phyloP scores from a whole-genome alignment of 2,888 invertebrate genomes.

The Helicoverpa assulta region DNA sequence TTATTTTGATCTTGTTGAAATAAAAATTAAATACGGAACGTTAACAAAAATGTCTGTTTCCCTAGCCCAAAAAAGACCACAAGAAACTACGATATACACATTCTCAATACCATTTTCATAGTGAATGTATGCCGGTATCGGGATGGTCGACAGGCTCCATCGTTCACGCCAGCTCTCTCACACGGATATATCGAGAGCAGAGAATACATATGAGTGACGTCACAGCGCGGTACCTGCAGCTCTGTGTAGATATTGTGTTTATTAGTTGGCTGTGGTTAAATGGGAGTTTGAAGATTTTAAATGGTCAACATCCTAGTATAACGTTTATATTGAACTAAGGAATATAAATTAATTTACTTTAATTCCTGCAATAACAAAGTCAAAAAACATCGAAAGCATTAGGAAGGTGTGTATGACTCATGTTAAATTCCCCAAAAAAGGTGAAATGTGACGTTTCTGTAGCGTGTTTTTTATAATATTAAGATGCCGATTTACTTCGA shows the following conservation, averaged over 20 bases:
- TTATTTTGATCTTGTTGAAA: background rate
- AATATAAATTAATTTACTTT: too few species aligned
- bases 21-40: background rate
- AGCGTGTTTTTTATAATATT: background rate
- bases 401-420: too few species aligned
- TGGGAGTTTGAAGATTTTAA: background rate
- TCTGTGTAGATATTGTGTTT: background rate
- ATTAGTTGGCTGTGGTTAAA: background rate
- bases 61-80: constrained; percentile 13
- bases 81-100: background rate
- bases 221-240: constrained; percentile 3
- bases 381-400: too few species aligned
- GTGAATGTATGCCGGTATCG: constrained; percentile 39
- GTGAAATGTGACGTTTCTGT: background rate
- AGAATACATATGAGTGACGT: constrained; percentile 32
- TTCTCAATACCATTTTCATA: constrained; percentile 45
- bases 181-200: constrained; percentile 47
- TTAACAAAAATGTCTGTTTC: background rate
- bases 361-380: too few species aligned
- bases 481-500: too few species aligned
- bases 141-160: constrained; percentile 42
- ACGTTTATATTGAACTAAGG: too few species aligned
- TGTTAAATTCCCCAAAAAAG: too few species aligned
- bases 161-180: constrained; percentile 41
- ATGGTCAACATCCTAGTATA: background rate